Percentiles rank a stretch among this genome's conserved stretches.
Evolutionary conservation across 2,888 invertebrate species (phyloP).

Genomic region (Plebejus melissa): DNA sequence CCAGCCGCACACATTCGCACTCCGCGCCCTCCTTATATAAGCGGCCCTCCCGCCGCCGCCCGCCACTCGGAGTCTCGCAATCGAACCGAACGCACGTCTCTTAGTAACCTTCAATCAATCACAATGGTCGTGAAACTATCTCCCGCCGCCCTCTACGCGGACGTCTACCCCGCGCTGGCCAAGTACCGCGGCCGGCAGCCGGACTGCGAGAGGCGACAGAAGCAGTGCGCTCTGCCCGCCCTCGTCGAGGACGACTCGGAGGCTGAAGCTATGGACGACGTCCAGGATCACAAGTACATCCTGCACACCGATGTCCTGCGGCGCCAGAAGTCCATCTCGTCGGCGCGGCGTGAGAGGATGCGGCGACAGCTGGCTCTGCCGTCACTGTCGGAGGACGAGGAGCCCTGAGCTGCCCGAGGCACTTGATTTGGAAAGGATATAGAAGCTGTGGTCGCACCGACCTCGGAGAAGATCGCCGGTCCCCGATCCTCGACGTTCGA

Average conservation of each 20-base stretch:
- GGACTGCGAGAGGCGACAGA: slow-evolving; percentile 43
- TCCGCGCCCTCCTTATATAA: slow-evolving; percentile 40
- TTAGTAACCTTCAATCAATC: slow-evolving; percentile 29
- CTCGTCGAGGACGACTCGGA: slow-evolving; percentile 45
- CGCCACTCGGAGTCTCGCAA: slow-evolving; percentile 41
- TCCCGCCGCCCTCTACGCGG: slow-evolving; percentile 42
- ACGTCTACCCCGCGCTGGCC: slow-evolving; percentile 42
- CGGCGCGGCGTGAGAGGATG: slow-evolving; percentile 61
- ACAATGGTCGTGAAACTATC: slow-evolving; percentile 47
- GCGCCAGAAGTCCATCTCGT: slow-evolving; percentile 68
- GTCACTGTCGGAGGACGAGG: slow-evolving; percentile 70
- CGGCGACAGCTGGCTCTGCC: slow-evolving; percentile 64
- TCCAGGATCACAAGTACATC: slow-evolving; percentile 49
- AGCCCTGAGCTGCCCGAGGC: slow-evolving; percentile 58
- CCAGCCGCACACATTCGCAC: slow-evolving; percentile 36
- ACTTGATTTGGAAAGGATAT: slow-evolving; percentile 53
- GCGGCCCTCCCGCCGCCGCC: slow-evolving; percentile 37
- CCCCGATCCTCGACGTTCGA: slow-evolving; percentile 24
- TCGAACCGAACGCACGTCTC: slow-evolving; percentile 38
- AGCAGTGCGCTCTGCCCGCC: slow-evolving; percentile 41
- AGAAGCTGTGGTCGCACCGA: slow-evolving; percentile 44
- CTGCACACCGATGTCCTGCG: slow-evolving; percentile 57
- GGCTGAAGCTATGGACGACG: slow-evolving; percentile 40
- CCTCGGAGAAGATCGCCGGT: slow-evolving; percentile 27
- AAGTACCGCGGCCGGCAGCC: slow-evolving; percentile 42